Conservation (phyloP, 2,888 invertebrate species). For the Lasioglossum calceatum region DNA sequence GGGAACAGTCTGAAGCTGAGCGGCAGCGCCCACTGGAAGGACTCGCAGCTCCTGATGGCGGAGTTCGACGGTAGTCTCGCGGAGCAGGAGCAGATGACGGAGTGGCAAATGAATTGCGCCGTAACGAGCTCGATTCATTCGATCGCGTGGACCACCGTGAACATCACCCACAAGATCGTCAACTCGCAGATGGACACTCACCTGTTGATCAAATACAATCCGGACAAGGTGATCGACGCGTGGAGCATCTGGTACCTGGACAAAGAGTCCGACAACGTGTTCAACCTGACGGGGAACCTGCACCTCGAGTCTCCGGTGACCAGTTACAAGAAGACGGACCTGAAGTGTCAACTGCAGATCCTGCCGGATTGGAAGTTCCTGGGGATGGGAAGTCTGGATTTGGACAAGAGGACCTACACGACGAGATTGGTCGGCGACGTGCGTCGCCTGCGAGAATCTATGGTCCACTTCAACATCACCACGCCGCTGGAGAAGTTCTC, state of each 20-base stretch:
- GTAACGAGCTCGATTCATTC: slow-evolving; percentile 87
- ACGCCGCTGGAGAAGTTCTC: slow-evolving; percentile 90
- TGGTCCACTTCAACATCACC: slow-evolving; percentile 89
- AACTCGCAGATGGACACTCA: slow-evolving; percentile 84
- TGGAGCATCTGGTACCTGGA: slow-evolving; percentile 90
- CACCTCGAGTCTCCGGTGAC: slow-evolving; percentile 88
- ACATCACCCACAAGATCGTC: slow-evolving; percentile 86
- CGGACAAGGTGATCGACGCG: slow-evolving; percentile 88
- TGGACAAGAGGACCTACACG: slow-evolving; percentile 90
- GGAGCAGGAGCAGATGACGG: slow-evolving; percentile 84
- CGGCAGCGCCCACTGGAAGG: slow-evolving; percentile 87
- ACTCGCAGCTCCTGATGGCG: slow-evolving; percentile 86
- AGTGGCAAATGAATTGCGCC: slow-evolving; percentile 84
- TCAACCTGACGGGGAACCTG: slow-evolving; percentile 89
- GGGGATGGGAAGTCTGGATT: slow-evolving; percentile 89
- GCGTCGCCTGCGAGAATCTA: slow-evolving; percentile 90
- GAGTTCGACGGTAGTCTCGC: slow-evolving; percentile 86
- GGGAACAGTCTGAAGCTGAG: slow-evolving; percentile 85
- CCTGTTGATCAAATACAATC: slow-evolving; percentile 86
- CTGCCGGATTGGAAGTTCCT: slow-evolving; percentile 88
- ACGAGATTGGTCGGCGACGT: slow-evolving; percentile 87
- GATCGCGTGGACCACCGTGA: slow-evolving; percentile 86
- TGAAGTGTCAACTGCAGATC: slow-evolving; percentile 88
- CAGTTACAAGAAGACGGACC: slow-evolving; percentile 88
- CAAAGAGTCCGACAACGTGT: slow-evolving; percentile 85